A percentile compares a stretch with the other conserved stretches of the same genome.
Evolutionary conservation across 2,888 invertebrate genomes (phyloP).

Genomic region (Flexamia atlantica): DNA sequence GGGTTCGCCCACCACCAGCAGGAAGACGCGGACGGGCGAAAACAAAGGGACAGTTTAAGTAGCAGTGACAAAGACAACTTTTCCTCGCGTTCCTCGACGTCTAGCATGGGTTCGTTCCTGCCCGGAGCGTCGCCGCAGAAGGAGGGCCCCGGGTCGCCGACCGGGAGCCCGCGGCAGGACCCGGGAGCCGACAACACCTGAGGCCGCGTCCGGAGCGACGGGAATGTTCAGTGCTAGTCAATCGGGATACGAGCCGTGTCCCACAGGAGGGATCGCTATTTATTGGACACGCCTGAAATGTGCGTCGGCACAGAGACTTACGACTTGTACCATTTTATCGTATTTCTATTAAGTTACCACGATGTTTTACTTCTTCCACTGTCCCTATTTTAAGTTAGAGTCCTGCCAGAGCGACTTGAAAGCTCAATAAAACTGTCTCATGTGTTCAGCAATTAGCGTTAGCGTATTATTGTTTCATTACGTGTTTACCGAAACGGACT

Average conservation of each 20-base stretch:
- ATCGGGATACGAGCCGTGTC: slow-evolving; percentile 16
- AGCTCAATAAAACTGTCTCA: slow-evolving; percentile 38
- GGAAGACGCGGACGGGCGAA: slow-evolving; percentile 72
- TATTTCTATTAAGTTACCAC: slow-evolving; percentile 49
- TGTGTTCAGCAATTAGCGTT: slow-evolving; percentile 50
- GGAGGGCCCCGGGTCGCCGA: slow-evolving; percentile 58
- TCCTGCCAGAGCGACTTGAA: slow-evolving; percentile 6
- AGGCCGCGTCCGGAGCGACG: slow-evolving; percentile 23
- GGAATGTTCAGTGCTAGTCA: slow-evolving; percentile 57
- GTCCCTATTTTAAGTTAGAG: slow-evolving; percentile 16
- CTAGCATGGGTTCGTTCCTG: slow-evolving; percentile 65
- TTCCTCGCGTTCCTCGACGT: slow-evolving; percentile 76
- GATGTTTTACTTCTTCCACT: slow-evolving; percentile 43
- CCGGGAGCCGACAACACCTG: slow-evolving; percentile 60
- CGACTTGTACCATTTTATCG: slow-evolving; percentile 51
- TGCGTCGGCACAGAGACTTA: slow-evolving; percentile 35
- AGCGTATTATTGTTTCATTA: background rate
- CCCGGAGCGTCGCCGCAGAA: slow-evolving; percentile 55
- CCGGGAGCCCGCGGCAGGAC: slow-evolving; percentile 52
- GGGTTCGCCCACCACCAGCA: slow-evolving; percentile 58
- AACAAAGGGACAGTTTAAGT: slow-evolving; percentile 77
- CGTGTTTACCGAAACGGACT: no score
- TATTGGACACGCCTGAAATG: slow-evolving; percentile 37
- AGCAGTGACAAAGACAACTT: slow-evolving; percentile 79
- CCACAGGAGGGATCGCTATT: slow-evolving; percentile 38